Conservation (phyloP, 1,140 invertebrate genomes). For the Drosophila albomicans region DNA sequence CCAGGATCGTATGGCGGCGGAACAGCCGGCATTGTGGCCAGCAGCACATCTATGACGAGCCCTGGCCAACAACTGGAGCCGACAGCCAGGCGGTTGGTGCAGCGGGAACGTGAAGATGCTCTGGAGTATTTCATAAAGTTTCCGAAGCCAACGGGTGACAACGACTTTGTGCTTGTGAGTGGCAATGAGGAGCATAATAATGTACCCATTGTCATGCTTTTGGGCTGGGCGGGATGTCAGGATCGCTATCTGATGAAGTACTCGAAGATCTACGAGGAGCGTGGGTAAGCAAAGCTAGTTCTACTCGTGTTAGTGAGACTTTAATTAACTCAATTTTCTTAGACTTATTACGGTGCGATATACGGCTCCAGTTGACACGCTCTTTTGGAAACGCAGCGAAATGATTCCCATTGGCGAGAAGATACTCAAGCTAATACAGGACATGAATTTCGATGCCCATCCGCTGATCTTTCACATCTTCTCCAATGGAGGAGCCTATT, state of each 20-base stretch:
- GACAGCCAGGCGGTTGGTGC: not conserved
- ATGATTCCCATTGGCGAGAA: constrained; percentile 88
- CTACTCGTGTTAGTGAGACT: not conserved
- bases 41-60: constrained; percentile 11
- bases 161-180: constrained; percentile 87
- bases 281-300: constrained; percentile 86
- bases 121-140: constrained; percentile 89
- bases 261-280: constrained; percentile 91
- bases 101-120: constrained; percentile 80
- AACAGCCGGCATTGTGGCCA: constrained; percentile 19
- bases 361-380: constrained; percentile 88
- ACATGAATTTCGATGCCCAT: constrained; percentile 89
- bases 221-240: constrained; percentile 92
- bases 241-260: constrained; percentile 92
- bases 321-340: constrained; percentile 35
- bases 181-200: constrained; percentile 86
- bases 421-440: constrained; percentile 88
- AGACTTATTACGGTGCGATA: constrained; percentile 91
- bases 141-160: constrained; percentile 84
- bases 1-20: constrained; percentile 32
- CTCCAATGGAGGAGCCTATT: constrained; percentile 91
- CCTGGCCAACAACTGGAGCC: constrained; percentile 5
- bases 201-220: constrained; percentile 89
- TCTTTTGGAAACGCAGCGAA: constrained; percentile 88
- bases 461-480: constrained; percentile 93